Conservation (phyloP, 2,888 invertebrate genomes). For the Tholera decimalis region DNA sequence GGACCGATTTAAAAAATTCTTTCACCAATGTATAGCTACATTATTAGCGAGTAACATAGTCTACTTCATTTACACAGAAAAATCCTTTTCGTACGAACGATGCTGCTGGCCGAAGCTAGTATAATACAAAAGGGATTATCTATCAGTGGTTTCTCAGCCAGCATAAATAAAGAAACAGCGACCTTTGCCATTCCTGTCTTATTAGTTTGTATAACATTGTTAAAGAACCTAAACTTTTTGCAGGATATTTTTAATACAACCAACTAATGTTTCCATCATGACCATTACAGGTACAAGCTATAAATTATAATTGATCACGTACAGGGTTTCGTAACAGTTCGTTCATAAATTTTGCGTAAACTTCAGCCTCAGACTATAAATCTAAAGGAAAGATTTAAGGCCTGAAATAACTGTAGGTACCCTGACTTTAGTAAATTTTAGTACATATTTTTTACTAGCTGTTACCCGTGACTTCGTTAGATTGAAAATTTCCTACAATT, state of each 20-base stretch:
- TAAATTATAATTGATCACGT: slow-evolving; percentile 52
- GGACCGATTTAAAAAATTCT: too few species aligned
- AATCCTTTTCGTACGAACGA: too few species aligned
- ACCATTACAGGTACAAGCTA: slow-evolving; percentile 2
- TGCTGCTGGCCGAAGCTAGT: too few species aligned
- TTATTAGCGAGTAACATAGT: too few species aligned
- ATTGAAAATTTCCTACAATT: too few species aligned
- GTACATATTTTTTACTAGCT: slow-evolving; percentile 49
- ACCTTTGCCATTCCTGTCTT: not conserved
- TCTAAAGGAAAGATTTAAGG: slow-evolving; percentile 49
- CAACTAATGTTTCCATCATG: slow-evolving; percentile 1
- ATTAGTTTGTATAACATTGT: not conserved
- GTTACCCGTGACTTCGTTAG: too few species aligned
- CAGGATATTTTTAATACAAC: not conserved
- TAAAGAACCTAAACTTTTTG: not conserved
- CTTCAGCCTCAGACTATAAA: slow-evolving; percentile 48
- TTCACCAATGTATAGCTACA: too few species aligned
- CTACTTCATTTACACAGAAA: too few species aligned
- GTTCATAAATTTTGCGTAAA: slow-evolving; percentile 45
- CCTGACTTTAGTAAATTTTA: slow-evolving; percentile 17
- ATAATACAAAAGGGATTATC: not conserved
- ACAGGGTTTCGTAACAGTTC: slow-evolving; percentile 28
- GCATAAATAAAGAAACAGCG: too few species aligned
- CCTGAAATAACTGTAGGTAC: slow-evolving; percentile 31
- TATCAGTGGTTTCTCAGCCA: not conserved